These are phyloP conservation scores for Chydorus sphaericus DNA, from an alignment of 2,888 invertebrate genomes.

Conservation along the genomic window DNA sequence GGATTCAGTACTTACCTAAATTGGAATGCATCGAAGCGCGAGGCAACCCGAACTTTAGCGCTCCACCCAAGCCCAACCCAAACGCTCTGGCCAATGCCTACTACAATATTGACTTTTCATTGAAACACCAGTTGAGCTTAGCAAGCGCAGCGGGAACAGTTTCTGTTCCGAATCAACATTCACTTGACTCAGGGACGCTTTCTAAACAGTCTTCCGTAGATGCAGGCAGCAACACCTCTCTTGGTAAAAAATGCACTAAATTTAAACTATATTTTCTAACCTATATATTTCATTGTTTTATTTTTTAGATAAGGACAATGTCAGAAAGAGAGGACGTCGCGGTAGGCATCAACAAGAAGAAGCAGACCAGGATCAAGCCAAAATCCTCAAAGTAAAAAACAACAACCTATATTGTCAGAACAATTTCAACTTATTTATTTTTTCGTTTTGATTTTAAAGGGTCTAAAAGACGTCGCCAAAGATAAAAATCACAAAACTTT, in stretches of 20 bases:
- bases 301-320: conserved; percentile 57
- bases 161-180: conserved; percentile 29
- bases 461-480: conserved; percentile 71
- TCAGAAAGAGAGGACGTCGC: conserved; percentile 76
- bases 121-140: conserved; percentile 81
- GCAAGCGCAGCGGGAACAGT: conserved; percentile 72
- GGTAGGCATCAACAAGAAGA: conserved; percentile 54
- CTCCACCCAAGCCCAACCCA: conserved; percentile 91
- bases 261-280: conserved; percentile 14
- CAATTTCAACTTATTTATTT: conserved; percentile 13
- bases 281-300: conserved; percentile 18
- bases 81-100: conserved; percentile 65
- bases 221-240: conserved; percentile 11
- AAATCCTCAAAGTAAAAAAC: conserved; percentile 52
- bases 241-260: conserved; percentile 1
- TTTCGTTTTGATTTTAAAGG: conserved; percentile 33
- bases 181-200: conserved; percentile 3
- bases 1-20: conserved; percentile 84
- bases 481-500: conserved; percentile 58
- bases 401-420: not conserved
- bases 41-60: conserved; percentile 88
- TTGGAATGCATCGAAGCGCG: conserved; percentile 33
- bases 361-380: conserved; percentile 72
- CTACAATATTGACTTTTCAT: conserved; percentile 97
- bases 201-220: conserved; percentile 10